Conservation (phyloP, 2,113 vertebrate species). For the Centropus unirufus region DNA sequence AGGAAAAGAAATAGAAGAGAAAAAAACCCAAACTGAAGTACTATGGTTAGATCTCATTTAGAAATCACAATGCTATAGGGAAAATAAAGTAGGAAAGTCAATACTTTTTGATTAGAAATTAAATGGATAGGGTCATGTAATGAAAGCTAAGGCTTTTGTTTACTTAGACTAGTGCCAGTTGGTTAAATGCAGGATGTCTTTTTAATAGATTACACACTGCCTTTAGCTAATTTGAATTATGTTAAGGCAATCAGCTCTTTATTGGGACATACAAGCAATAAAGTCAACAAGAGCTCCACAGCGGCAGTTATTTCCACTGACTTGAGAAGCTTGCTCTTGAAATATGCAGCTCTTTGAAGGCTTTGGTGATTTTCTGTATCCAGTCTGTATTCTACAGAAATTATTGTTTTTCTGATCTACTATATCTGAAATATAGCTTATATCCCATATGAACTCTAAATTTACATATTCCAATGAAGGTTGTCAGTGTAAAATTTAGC, state of each 20-base stretch:
- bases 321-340: conserved; percentile 4
- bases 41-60: not conserved
- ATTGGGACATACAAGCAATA: not conserved
- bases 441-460: not conserved
- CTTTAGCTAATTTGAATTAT: conserved; percentile 36
- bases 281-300: conserved; percentile 10
- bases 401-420: not conserved
- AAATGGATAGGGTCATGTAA: not conserved
- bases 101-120: not conserved
- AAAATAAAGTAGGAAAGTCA: not conserved
- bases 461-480: conserved; percentile 13
- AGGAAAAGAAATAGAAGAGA: not conserved
- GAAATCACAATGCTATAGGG: not conserved
- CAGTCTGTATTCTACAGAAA: not conserved
- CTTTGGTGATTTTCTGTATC: not conserved
- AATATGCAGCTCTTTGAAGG: not conserved
- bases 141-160: conserved; percentile 15
- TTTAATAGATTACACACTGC: not conserved
- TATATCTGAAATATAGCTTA: not conserved
- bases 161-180: not conserved
- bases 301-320: not conserved
- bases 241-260: conserved; percentile 15
- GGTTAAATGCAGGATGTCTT: conserved; percentile 7
- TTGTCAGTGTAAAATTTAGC: conserved; percentile 4
- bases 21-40: not conserved